Percentiles rank a stretch among this genome's conserved stretches.
These are phyloP conservation scores for human DNA, from an alignment of 2,113 vertebrate species.

Conservation along the genomic window DNA sequence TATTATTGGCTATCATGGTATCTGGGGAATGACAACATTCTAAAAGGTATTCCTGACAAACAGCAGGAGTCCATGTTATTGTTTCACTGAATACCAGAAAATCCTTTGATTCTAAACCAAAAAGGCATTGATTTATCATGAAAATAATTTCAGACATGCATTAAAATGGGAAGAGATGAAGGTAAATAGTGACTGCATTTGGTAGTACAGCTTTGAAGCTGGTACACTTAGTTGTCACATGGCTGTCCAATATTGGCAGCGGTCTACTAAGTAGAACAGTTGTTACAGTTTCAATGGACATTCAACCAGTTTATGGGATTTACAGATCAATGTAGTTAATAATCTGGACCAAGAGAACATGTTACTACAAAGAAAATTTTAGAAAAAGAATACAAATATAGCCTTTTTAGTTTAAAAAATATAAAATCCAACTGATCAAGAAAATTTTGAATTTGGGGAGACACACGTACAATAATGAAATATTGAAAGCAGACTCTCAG, in stretches of 20 bases:
- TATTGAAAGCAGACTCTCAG: not conserved
- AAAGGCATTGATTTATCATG: not conserved
- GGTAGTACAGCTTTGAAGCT: not conserved
- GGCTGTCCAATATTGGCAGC: not conserved
- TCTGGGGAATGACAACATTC: not conserved
- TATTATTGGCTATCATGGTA: not conserved
- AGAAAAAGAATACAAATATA: not conserved
- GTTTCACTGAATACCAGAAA: not conserved
- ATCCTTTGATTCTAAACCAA: not conserved
- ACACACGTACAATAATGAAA: not conserved
- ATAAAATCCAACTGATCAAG: not conserved
- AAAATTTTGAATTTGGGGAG: not conserved
- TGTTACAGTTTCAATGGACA: not conserved
- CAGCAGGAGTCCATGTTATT: not conserved
- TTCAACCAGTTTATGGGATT: not conserved
- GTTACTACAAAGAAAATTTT: not conserved
- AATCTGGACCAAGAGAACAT: not conserved
- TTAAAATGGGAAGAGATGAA: not conserved
- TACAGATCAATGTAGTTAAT: not conserved
- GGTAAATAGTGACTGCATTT: not conserved
- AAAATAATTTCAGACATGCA: not conserved
- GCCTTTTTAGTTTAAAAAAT: not conserved
- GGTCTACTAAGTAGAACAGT: not conserved
- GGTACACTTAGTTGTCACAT: not conserved
- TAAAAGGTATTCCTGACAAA: not conserved